phyloP scores from a whole-genome alignment of 2,888 invertebrate species.

The Epinotia demarniana region DNA sequence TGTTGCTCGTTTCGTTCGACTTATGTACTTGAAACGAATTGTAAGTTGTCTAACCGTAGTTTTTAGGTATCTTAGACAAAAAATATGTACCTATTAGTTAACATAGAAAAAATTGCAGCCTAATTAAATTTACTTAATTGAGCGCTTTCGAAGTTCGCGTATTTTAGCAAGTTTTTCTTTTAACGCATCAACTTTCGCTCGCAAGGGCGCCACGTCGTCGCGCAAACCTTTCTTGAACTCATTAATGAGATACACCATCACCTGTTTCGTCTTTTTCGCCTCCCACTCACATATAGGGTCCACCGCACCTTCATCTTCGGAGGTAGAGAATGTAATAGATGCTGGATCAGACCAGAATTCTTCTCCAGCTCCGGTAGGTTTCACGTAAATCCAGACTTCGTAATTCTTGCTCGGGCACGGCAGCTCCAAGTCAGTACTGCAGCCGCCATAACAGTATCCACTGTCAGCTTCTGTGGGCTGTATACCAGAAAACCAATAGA shows the following conservation, averaged over 20 bases:
- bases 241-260: background rate
- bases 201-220: background rate
- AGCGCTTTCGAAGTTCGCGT: background rate
- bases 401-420: background rate
- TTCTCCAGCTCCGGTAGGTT: background rate
- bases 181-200: background rate
- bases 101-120: no score
- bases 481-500: background rate
- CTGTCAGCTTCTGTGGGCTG: background rate
- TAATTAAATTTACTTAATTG: no score
- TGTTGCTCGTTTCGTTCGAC: no score
- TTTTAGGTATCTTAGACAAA: no score
- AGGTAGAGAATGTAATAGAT: background rate
- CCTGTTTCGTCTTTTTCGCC: background rate
- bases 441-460: background rate
- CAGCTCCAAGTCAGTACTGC: background rate
- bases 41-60: no score
- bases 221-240: background rate
- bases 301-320: background rate
- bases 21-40: no score
- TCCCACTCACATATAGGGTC: slow-evolving; percentile 4
- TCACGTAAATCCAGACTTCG: background rate
- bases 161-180: background rate
- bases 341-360: background rate
- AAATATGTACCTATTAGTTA: no score